A percentile compares a stretch with the other conserved stretches of the same genome.
These are phyloP conservation scores for Mallotus villosus DNA, from an alignment of 2,797 vertebrate genomes.

Conservation along the genomic window DNA sequence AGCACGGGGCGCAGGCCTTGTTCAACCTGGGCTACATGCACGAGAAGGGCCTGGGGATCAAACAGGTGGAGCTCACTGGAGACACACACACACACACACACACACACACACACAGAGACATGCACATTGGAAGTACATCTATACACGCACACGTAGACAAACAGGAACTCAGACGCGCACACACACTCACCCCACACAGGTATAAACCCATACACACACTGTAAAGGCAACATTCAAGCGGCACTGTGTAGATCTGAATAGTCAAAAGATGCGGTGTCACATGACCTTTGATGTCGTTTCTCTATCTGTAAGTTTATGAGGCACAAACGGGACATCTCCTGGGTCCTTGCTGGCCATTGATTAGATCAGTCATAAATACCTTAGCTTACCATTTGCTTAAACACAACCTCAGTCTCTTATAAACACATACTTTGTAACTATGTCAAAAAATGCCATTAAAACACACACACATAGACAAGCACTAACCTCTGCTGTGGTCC, in stretches of 20 bases:
- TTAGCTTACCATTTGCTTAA: too few species aligned
- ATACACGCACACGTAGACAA: neutral
- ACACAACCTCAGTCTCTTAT: too few species aligned
- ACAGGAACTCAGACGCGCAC: neutral
- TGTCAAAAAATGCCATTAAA: too few species aligned
- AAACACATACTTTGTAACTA: too few species aligned
- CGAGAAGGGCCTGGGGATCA: conserved; percentile 95
- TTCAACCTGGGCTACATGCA: conserved; percentile 99
- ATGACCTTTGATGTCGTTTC: too few species aligned
- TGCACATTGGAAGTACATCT: neutral
- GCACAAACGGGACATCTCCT: too few species aligned
- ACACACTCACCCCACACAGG: neutral
- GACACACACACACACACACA: neutral
- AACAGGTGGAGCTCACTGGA: conserved; percentile 78
- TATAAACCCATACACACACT: neutral
- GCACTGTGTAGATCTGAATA: too few species aligned
- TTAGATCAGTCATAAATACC: too few species aligned
- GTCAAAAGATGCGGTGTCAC: too few species aligned
- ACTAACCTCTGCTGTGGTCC: neutral
- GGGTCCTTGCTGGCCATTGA: too few species aligned
- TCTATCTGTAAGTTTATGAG: too few species aligned
- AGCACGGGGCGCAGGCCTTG: conserved; percentile 98
- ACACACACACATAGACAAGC: neutral
- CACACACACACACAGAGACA: neutral
- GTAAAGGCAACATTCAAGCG: too few species aligned